Evolutionary conservation across 2,888 invertebrate genomes (phyloP).

Genomic region (Coremacera marginata): DNA sequence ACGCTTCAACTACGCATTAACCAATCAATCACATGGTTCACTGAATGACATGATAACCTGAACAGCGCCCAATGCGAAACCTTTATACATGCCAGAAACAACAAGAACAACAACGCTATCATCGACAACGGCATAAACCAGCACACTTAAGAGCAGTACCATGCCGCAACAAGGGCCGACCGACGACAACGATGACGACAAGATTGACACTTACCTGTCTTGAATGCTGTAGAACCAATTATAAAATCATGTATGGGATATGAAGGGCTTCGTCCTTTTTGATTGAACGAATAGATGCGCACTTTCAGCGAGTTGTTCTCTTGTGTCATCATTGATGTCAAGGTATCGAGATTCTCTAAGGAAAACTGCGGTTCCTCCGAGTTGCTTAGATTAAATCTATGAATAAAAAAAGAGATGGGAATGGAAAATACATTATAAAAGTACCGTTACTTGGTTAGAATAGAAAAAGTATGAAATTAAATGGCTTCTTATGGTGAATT

Average conservation of each 20-base stretch:
- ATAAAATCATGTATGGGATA: conserved; percentile 82
- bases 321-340: conserved; percentile 82
- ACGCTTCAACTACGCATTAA: background rate
- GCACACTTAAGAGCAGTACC: background rate
- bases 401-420: background rate
- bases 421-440: background rate
- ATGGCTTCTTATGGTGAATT: background rate
- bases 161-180: background rate
- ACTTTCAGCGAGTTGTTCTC: conserved; percentile 85
- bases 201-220: conserved; percentile 70
- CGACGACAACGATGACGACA: background rate
- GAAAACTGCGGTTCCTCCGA: conserved; percentile 68
- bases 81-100: background rate
- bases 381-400: conserved; percentile 68
- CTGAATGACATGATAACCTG: background rate
- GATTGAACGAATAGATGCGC: conserved; percentile 83
- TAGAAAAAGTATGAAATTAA: background rate
- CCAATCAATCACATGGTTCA: conserved; percentile 23
- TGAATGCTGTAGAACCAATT: conserved; percentile 81
- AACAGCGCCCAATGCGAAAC: background rate
- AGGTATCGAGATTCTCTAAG: conserved; percentile 74
- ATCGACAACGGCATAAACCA: background rate
- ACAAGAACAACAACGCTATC: background rate
- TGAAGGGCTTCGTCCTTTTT: conserved; percentile 83
- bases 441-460: background rate